Evolutionary conservation across 2,888 invertebrate species (phyloP).

Genomic region (Unio pictorum): DNA sequence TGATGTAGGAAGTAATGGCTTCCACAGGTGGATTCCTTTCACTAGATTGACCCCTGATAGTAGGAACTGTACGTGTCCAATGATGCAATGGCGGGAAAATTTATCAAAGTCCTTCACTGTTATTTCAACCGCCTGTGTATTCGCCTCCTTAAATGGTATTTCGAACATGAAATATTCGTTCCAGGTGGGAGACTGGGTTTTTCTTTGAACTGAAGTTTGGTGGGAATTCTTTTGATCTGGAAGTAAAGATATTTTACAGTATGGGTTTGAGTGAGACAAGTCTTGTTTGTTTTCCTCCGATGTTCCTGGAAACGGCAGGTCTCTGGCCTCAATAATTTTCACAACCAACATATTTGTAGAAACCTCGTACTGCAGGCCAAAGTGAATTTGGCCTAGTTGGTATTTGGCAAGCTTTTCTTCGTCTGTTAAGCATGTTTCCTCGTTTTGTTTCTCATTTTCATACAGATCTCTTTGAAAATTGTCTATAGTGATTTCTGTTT

Average conservation of each 20-base stretch:
- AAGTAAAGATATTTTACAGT: slow-evolving; percentile 70
- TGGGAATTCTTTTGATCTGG: slow-evolving; percentile 72
- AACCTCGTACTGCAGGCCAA: slow-evolving; percentile 70
- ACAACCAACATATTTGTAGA: slow-evolving; percentile 67
- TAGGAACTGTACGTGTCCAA: slow-evolving; percentile 71
- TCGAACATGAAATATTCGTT: slow-evolving; percentile 72
- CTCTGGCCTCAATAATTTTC: slow-evolving; percentile 71
- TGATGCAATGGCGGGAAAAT: slow-evolving; percentile 72
- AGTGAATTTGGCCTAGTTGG: slow-evolving; percentile 68
- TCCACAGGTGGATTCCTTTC: slow-evolving; percentile 72
- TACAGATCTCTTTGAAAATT: slow-evolving; percentile 70
- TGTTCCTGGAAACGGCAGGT: slow-evolving; percentile 69
- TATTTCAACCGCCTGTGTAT: slow-evolving; percentile 70
- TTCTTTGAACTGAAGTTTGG: slow-evolving; percentile 72
- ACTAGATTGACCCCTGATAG: slow-evolving; percentile 70
- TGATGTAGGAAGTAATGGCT: slow-evolving; percentile 67
- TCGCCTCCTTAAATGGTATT: slow-evolving; percentile 70
- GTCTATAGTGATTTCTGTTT: slow-evolving; percentile 69
- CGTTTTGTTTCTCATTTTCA: slow-evolving; percentile 48
- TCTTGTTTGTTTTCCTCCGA: slow-evolving; percentile 70
- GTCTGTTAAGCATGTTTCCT: slow-evolving; percentile 62
- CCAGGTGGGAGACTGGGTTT: slow-evolving; percentile 72
- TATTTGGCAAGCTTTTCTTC: slow-evolving; percentile 67
- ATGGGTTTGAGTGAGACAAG: slow-evolving; percentile 73
- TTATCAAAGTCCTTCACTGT: slow-evolving; percentile 73